A percentile compares a stretch with the other conserved stretches of the same genome.
Evolutionary conservation across 2,888 invertebrate species (phyloP).

Genomic region (Stenotaenia linearis): DNA sequence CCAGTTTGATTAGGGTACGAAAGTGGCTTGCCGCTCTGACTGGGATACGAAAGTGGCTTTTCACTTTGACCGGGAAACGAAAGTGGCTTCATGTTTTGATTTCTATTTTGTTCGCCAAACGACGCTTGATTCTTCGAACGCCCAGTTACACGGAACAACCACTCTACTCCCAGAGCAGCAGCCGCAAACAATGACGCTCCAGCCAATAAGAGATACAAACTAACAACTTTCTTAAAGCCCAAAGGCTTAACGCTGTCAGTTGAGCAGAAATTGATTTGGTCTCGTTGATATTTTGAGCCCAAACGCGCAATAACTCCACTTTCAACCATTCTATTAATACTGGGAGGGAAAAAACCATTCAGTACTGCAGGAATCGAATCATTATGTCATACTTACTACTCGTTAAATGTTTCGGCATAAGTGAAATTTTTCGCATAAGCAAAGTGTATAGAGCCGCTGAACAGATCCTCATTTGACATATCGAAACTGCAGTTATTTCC

Average conservation of each 20-base stretch:
- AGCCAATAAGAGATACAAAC: background rate
- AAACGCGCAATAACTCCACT: background rate
- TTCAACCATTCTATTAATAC: conserved; percentile 2
- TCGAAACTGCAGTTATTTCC: conserved; percentile 14
- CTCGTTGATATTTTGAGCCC: background rate
- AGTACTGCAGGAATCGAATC: too few species aligned
- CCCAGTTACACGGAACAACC: background rate
- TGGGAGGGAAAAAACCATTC: background rate
- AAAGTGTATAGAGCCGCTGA: background rate
- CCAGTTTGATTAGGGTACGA: too few species aligned
- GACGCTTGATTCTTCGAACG: too few species aligned
- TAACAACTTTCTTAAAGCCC: conserved; percentile 6
- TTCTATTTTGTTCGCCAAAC: too few species aligned
- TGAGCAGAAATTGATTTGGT: background rate
- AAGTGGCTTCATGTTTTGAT: too few species aligned
- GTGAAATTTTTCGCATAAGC: background rate
- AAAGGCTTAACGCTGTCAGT: background rate
- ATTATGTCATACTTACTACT: background rate
- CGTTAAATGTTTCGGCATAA: background rate
- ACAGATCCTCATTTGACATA: background rate
- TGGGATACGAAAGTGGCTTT: too few species aligned
- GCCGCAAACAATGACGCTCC: background rate
- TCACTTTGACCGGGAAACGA: too few species aligned
- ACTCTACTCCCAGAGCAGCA: background rate
- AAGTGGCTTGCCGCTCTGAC: too few species aligned